phyloP scores from a whole-genome alignment of 2,113 vertebrate genomes.

The Phylloscopus trochilus region DNA sequence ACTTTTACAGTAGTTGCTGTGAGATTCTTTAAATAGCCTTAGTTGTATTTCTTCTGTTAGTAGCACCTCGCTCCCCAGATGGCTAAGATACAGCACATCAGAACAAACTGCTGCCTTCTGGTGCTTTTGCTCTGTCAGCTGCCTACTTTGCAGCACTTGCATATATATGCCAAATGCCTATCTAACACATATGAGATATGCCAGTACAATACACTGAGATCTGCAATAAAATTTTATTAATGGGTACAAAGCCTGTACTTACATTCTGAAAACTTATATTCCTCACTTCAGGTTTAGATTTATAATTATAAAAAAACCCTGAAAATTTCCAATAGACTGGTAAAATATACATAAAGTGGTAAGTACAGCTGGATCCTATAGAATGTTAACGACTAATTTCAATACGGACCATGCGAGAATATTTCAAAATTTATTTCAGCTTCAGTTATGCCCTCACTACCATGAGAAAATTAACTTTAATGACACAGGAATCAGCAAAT shows the following conservation, averaged over 20 bases:
- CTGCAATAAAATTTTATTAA: background rate
- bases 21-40: constrained; percentile 1
- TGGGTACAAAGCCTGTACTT: background rate
- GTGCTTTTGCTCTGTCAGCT: constrained; percentile 31
- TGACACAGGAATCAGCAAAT: background rate
- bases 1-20: background rate
- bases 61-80: background rate
- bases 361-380: background rate
- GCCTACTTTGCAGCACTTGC: background rate
- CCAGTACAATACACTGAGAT: background rate
- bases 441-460: background rate
- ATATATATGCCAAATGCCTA: background rate
- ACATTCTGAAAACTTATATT: background rate
- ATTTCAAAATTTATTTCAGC: background rate
- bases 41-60: constrained; percentile 20
- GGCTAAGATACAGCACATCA: background rate
- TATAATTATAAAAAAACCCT: background rate
- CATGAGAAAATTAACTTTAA: background rate
- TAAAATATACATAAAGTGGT: background rate
- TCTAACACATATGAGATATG: background rate
- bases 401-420: background rate
- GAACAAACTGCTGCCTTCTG: constrained; percentile 22
- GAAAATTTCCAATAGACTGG: background rate
- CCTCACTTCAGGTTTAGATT: background rate
- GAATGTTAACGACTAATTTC: background rate